phyloP scores from a whole-genome alignment of 1,140 invertebrate genomes.

The Lerema accius region DNA sequence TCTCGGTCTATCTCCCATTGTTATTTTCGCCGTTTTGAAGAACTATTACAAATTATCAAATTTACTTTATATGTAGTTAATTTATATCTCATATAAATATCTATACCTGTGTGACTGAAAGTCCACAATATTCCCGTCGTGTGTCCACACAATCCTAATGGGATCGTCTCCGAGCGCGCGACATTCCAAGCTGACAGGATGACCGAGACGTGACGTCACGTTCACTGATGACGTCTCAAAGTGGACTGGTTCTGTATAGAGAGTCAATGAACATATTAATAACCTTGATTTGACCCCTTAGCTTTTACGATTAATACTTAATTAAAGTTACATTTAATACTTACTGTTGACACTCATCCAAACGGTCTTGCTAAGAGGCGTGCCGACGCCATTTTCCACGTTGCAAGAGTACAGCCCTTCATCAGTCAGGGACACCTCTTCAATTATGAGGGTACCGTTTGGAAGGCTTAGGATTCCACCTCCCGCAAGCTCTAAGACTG shows the following conservation, averaged over 20 bases:
- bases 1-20: not conserved
- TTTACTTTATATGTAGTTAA: too few relatives aligned
- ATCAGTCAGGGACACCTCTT: slow-evolving; percentile 87
- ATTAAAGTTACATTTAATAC: too few relatives aligned
- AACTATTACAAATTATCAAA: too few relatives aligned
- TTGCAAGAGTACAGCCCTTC: slow-evolving; percentile 94
- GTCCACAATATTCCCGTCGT: slow-evolving; percentile 86
- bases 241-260: slow-evolving; percentile 90
- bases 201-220: slow-evolving; percentile 87
- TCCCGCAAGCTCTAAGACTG: slow-evolving; percentile 83
- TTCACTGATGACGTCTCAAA: slow-evolving; percentile 88
- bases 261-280: too few relatives aligned
- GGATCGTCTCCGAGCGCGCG: slow-evolving; percentile 93
- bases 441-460: slow-evolving; percentile 88
- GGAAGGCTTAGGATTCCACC: slow-evolving; percentile 83
- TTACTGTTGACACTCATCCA: slow-evolving; percentile 91
- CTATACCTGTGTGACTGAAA: slow-evolving; percentile 84
- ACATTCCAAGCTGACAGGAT: slow-evolving; percentile 89
- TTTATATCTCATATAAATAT: too few relatives aligned
- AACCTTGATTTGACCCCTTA: too few relatives aligned
- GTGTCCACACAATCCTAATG: slow-evolving; percentile 90
- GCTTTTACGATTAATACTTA: too few relatives aligned
- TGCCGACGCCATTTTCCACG: slow-evolving; percentile 93
- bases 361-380: slow-evolving; percentile 90
- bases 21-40: too few relatives aligned